A percentile compares a stretch with the other conserved stretches of the same genome.
These are phyloP conservation scores for Acleris sparsana DNA, from an alignment of 2,888 invertebrate genomes.

Conservation along the genomic window DNA sequence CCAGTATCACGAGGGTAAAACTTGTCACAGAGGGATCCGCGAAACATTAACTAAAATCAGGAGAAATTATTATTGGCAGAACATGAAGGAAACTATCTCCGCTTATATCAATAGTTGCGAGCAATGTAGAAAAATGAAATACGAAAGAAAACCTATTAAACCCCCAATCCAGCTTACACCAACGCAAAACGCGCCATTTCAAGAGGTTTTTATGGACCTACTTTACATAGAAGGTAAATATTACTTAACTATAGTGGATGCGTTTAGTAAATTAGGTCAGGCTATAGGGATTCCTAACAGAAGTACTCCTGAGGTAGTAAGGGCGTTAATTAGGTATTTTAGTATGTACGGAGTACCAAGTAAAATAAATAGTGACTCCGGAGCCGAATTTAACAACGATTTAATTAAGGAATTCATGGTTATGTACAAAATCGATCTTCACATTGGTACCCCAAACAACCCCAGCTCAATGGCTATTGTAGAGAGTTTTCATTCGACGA, in stretches of 20 bases:
- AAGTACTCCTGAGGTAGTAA: too few species aligned
- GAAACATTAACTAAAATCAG: constrained; percentile 40
- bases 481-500: too few species aligned
- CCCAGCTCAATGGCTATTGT: too few species aligned
- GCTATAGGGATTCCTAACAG: too few species aligned
- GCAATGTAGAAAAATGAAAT: constrained; percentile 37
- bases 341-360: too few species aligned
- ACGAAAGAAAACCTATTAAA: constrained; percentile 37
- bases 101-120: constrained; percentile 34
- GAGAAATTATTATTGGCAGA: constrained; percentile 40
- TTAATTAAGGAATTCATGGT: too few species aligned
- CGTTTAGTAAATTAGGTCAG: constrained; percentile 11
- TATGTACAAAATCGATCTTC: too few species aligned
- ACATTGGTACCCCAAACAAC: too few species aligned
- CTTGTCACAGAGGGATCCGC: constrained; percentile 43
- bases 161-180: constrained; percentile 28
- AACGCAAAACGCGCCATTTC: constrained; percentile 29
- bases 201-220: constrained; percentile 33
- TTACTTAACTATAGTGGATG: constrained; percentile 30
- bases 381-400: too few species aligned
- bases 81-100: constrained; percentile 40
- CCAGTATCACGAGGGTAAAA: constrained; percentile 42
- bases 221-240: constrained; percentile 23
- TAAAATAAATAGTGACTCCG: too few species aligned
- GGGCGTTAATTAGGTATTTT: too few species aligned